Evolutionary conservation across 2,888 invertebrate species (phyloP), one percentile per base, ranked within the genome.

Genomic region (Tridacna crocea): DNA sequence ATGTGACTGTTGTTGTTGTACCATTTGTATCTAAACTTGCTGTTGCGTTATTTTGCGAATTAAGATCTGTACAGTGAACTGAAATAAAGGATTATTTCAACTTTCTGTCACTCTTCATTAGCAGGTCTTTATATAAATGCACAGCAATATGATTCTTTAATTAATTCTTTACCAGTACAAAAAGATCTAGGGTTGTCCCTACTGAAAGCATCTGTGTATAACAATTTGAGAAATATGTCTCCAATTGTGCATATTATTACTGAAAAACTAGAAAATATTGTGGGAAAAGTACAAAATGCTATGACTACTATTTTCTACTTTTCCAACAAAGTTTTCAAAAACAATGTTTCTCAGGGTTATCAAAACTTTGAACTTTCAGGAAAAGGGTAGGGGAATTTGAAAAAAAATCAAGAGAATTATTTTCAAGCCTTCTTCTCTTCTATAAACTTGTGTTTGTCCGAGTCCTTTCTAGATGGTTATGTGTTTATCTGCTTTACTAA

Each of bases 1-100:
- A 65, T 3, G 75, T 65, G 10, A 58, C 19, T 13, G 47, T 66
- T 17, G 75, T 66, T 12, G 65, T 66, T 51, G 66, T 75, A 8
- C 66, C 75, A 55, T 75, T 66, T 0, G 75, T 26, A 27, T 4
- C 24, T 13, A 66, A 46, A 19, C 48, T 46, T 22, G 47, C 6
- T 51, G 65, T 51, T 8, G 47, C 24, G 24, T 70, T 70, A 24
- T 24, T 51, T 51, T 47, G 47, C 0, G 51, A 48, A 51, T 26
- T 51, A 13, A 70, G 70, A n/a, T 70, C 70, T 22, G 10, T 4
- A 13, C 70, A 70, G 24, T 24, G 13, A 17, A 70, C 70, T 70
- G 24, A n/a, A 68, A 47, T 19, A n/a, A 46, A 8, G 46, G 11
- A 26, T 26, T 36, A 36, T 36, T 36, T 4, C 36, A 4, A 58